Evolutionary conservation across 2,113 vertebrate genomes (phyloP).

Genomic region (Arvicanthis niloticus): DNA sequence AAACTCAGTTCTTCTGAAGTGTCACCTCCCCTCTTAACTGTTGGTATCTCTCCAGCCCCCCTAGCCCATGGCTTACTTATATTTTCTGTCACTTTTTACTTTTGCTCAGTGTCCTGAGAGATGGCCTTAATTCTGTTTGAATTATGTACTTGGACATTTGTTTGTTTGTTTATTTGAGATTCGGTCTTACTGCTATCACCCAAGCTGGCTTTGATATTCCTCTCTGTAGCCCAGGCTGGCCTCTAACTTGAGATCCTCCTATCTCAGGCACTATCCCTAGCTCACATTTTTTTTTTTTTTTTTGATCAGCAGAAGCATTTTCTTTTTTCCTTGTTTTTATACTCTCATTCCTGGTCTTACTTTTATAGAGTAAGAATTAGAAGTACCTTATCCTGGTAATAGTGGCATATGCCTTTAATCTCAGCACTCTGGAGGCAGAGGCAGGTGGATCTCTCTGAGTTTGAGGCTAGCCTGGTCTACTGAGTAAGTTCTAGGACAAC

Average conservation of each 20-base stretch:
- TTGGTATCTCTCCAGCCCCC: background rate
- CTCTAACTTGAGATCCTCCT: background rate
- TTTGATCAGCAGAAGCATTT: background rate
- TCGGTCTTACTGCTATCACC: background rate
- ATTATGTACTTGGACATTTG: slow-evolving; percentile 42
- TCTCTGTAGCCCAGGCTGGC: background rate
- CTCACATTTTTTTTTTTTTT: background rate
- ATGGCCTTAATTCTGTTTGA: slow-evolving; percentile 33
- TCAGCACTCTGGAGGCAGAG: background rate
- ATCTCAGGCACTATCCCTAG: background rate
- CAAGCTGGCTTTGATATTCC: background rate
- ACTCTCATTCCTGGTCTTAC: background rate
- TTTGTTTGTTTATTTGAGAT: background rate
- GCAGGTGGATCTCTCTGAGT: background rate
- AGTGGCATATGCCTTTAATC: background rate
- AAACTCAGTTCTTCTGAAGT: background rate
- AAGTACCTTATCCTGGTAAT: background rate
- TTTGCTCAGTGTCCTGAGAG: slow-evolving; percentile 42
- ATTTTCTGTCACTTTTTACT: slow-evolving; percentile 39
- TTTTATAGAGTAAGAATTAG: background rate
- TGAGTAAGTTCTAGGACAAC: background rate
- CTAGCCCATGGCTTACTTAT: background rate
- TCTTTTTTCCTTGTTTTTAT: background rate
- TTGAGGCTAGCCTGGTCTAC: background rate
- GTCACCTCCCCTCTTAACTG: background rate